Evolutionary conservation across 2,113 vertebrate genomes (phyloP).

Genomic region (Phaethon lepturus): DNA sequence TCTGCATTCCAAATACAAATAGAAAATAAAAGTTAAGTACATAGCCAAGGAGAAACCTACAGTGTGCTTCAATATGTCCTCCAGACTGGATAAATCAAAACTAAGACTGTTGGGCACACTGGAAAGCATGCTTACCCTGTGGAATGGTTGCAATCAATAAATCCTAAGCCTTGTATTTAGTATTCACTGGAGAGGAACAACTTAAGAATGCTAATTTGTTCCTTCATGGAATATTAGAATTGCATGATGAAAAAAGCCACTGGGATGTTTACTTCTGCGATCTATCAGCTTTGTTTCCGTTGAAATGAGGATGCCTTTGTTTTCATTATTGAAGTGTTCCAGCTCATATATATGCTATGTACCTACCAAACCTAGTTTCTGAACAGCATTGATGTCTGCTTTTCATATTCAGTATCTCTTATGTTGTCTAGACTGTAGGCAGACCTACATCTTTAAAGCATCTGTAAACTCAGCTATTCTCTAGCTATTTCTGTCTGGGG

Average conservation of each 20-base stretch:
- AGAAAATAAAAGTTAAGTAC: neutral
- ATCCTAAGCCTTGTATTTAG: neutral
- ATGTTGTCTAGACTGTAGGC: neutral
- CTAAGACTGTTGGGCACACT: neutral
- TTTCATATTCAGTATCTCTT: neutral
- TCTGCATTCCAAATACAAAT: neutral
- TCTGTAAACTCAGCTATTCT: neutral
- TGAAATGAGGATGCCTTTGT: neutral
- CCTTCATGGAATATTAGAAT: neutral
- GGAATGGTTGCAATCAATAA: conserved; percentile 29
- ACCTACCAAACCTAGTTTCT: neutral
- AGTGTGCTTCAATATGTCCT: neutral
- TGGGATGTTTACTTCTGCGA: neutral
- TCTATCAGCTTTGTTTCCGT: neutral
- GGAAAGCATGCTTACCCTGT: neutral
- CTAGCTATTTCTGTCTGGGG: neutral
- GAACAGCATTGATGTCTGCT: neutral
- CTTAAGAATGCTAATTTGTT: neutral
- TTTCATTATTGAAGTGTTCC: neutral
- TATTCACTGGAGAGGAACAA: neutral
- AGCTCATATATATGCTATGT: neutral
- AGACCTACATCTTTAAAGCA: neutral
- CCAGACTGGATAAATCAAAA: conserved; percentile 4
- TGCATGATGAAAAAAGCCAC: neutral
- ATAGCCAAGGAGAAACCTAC: neutral